Base-by-base conservation (phyloP, 2,797 vertebrate genomes). In the Otolemur crassicaudatus region DNA sequence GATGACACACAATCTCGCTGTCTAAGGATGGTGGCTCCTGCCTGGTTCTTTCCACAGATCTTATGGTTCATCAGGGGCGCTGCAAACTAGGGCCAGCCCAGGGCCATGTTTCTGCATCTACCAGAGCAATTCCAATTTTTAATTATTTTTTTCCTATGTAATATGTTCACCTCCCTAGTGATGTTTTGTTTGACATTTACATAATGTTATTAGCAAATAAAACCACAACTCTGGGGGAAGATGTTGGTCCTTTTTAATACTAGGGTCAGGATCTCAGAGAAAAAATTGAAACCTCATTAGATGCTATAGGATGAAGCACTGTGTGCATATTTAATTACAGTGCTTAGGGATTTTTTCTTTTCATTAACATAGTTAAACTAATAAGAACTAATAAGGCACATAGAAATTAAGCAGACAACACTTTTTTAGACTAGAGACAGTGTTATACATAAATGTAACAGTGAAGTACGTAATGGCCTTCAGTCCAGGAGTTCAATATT, bases 41-140 rank as follows among this genome's bases (percentile, higher is more conserved):
- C 40, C 84, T 34, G 7, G 9, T n/a, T 31, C 19, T 63, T 65
- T 56, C 29, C 27, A 29, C 7, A 6, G 67, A 37, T 80, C 3
- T 2, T 0, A 37, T 17, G 14, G 1, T 31, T 56, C 23, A 43
- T 2, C 10, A 43, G 8, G 3, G 9, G 7, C 34, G n/a, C 31
- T 34, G 31, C 49, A 58, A 22, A 79, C 20, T 34, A 73, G 22
- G 40, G 9, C 0, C 37, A 73, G 10, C 1, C 17, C 53, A 49
- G 40, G 27, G 1, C 3, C 10, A 1, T 1, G 1, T 1, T 0
- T 10, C 11, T 61, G 2, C 11, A 34, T 58, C 10, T 37, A 37
- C 46, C 9, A 61, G 11, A 37, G 22, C 0, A 56, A 27, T 49
- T 37, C 29, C 29, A 11, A 34, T 23, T 63, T 61, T 20, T 13